phyloP scores from a whole-genome alignment of 2,113 vertebrate species.

The Coptodon rendalli region DNA sequence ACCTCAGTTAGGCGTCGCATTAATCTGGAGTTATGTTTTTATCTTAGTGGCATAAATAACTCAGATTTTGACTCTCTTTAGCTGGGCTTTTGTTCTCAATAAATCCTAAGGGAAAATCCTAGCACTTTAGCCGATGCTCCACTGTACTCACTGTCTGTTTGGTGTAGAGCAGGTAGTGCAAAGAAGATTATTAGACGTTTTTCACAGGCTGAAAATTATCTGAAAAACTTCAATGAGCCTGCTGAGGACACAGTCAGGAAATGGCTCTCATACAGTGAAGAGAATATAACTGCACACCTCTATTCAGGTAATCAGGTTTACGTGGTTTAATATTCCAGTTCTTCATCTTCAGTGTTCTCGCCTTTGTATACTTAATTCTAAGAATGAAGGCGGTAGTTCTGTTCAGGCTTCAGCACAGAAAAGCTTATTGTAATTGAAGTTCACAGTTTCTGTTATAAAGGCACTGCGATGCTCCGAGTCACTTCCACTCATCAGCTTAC shows the following conservation, averaged over 20 bases:
- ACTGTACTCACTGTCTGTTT: background rate
- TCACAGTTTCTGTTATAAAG: background rate
- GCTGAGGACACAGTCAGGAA: background rate
- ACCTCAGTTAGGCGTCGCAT: background rate
- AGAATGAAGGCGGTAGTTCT: background rate
- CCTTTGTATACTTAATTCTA: background rate
- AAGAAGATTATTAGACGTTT: background rate
- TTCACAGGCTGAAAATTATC: background rate
- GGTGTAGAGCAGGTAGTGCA: background rate
- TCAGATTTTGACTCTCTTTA: background rate
- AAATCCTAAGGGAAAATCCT: background rate
- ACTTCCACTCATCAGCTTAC: constrained; percentile 33
- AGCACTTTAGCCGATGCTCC: background rate
- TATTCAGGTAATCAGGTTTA: background rate
- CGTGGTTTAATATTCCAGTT: background rate
- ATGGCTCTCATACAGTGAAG: background rate
- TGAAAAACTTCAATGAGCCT: background rate
- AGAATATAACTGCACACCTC: background rate
- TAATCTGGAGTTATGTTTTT: background rate
- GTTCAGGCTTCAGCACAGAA: background rate
- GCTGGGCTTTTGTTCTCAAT: background rate
- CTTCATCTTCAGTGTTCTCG: background rate
- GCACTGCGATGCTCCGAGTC: background rate
- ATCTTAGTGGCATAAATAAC: background rate
- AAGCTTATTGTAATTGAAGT: background rate